These are phyloP conservation scores for Gambusia affinis DNA, from an alignment of 2,113 vertebrate genomes.

Conservation along the genomic window DNA sequence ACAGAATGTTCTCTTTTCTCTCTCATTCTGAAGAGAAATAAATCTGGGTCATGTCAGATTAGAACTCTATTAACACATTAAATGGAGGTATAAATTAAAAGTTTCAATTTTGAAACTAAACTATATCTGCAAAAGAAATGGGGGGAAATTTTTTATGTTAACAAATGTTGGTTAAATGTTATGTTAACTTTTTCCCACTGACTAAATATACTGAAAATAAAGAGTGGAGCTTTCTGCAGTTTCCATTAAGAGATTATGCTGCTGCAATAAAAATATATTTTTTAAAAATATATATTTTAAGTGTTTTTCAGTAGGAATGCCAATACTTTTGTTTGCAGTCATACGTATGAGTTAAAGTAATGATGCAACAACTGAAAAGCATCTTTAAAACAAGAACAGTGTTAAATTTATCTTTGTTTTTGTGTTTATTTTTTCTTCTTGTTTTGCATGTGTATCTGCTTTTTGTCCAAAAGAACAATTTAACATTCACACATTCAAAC, in stretches of 20 bases:
- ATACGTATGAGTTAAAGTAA: constrained; percentile 24
- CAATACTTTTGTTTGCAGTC: neutral
- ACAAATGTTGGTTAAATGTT: too few species aligned
- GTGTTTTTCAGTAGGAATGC: neutral
- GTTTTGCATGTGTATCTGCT: constrained; percentile 69
- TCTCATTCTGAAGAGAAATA: neutral
- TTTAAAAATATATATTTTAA: neutral
- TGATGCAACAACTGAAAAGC: constrained; percentile 6
- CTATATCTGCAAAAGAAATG: neutral
- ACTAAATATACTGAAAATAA: too few species aligned
- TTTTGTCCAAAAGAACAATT: constrained; percentile 71
- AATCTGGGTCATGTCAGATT: neutral
- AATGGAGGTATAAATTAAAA: neutral
- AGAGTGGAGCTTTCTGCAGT: neutral
- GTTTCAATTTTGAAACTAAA: neutral
- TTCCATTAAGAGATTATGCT: too few species aligned
- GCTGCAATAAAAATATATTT: neutral
- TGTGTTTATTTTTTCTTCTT: constrained; percentile 45
- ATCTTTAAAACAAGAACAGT: constrained; percentile 79
- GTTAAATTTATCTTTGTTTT: constrained; percentile 80
- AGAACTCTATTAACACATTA: neutral
- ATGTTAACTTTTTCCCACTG: too few species aligned
- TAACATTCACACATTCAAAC: constrained; percentile 70
- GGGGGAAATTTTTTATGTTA: neutral
- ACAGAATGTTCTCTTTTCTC: neutral